Conservation (phyloP, 2,797 vertebrate species). For the Iguana delicatissima region DNA sequence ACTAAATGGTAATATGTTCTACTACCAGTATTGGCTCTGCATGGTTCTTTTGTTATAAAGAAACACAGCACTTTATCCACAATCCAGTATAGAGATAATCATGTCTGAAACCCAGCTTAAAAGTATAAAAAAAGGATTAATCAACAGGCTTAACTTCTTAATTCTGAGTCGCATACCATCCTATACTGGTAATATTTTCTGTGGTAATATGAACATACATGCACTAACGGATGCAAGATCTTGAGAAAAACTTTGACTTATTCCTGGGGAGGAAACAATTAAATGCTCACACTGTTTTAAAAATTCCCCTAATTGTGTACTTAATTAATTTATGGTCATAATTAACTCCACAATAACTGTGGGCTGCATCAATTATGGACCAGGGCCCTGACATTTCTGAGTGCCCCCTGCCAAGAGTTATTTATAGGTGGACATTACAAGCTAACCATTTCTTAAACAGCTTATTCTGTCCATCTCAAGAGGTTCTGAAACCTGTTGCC, state of each 20-base stretch:
- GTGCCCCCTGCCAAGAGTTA: neutral
- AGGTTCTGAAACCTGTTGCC: neutral
- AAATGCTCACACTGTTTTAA: neutral
- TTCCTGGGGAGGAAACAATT: neutral
- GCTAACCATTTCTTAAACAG: neutral
- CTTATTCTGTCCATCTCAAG: neutral
- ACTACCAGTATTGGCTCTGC: neutral
- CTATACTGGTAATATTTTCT: neutral
- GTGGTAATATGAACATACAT: neutral
- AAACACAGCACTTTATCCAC: neutral
- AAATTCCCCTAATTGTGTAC: neutral
- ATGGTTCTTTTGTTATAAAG: neutral
- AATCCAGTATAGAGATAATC: neutral
- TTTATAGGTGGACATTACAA: neutral
- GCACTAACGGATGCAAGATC: neutral
- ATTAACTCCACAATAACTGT: neutral
- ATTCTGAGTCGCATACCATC: neutral
- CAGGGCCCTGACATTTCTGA: neutral
- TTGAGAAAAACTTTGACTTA: neutral
- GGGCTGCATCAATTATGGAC: neutral
- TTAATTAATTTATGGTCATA: neutral
- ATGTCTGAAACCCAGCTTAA: neutral
- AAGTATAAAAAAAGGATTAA: neutral
- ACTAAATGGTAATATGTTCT: neutral
- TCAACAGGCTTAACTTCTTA: neutral